Percentiles rank a stretch among this genome's conserved stretches.
Conservation (phyloP, 37 sponge, comb jelly and placozoan genomes). For the Bolinopsis microptera region DNA sequence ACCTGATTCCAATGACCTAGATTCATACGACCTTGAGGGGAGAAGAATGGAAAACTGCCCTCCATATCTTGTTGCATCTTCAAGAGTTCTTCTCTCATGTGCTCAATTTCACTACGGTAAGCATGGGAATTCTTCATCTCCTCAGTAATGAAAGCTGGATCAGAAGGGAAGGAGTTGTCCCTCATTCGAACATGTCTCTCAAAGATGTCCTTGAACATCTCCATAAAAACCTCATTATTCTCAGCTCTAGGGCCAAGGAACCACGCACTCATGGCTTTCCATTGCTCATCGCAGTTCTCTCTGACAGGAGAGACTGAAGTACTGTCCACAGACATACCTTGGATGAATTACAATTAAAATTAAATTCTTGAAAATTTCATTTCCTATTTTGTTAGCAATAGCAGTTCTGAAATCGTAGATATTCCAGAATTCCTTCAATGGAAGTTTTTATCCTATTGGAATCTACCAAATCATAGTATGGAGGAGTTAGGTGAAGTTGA, state of each 20-base stretch:
- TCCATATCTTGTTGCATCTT: neutral
- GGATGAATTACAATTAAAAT: no score
- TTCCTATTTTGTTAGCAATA: no score
- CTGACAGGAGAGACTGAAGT: neutral
- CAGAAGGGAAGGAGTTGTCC: neutral
- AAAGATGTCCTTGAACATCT: conserved; percentile 36
- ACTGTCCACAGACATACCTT: no score
- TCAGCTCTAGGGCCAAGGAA: conserved; percentile 61
- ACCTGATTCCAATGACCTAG: no score
- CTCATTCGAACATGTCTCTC: conserved; percentile 30
- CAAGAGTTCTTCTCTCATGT: neutral
- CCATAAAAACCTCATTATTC: conserved; percentile 44
- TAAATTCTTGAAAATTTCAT: no score
- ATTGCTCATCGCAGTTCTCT: neutral
- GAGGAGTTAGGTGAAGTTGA: no score
- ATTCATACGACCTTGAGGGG: no score
- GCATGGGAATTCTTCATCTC: neutral
- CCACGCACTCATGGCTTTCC: conserved; percentile 32
- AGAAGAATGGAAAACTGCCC: conserved; percentile 3
- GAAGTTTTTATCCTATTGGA: no score
- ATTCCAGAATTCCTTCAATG: no score
- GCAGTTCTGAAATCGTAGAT: no score
- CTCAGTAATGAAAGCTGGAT: conserved; percentile 48
- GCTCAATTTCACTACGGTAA: neutral
- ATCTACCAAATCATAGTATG: no score